These are phyloP conservation scores for Ammodytes marinus DNA, from an alignment of 2,113 vertebrate species.

Conservation along the genomic window DNA sequence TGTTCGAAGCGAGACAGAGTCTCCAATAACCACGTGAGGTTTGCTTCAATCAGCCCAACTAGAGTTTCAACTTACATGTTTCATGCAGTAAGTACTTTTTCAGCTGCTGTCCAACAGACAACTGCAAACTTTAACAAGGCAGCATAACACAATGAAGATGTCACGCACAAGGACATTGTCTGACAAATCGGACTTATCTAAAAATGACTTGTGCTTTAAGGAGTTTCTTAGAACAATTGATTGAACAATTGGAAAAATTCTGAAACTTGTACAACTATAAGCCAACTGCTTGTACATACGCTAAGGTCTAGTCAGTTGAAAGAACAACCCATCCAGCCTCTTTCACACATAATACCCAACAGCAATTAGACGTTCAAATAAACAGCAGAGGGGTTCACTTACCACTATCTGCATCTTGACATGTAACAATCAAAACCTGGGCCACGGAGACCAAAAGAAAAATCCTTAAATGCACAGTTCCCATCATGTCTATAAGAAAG, in stretches of 20 bases:
- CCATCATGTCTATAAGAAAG: constrained; percentile 85
- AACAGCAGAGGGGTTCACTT: constrained; percentile 71
- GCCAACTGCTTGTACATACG: background rate
- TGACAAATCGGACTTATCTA: background rate
- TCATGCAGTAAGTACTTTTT: background rate
- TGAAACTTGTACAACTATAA: background rate
- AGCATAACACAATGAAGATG: background rate
- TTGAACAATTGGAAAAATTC: background rate
- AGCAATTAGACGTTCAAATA: constrained; percentile 57
- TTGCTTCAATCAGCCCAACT: constrained; percentile 4
- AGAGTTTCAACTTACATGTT: constrained; percentile 15
- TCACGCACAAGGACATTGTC: background rate
- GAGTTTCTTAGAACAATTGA: background rate
- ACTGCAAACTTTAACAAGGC: background rate
- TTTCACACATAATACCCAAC: constrained; percentile 35
- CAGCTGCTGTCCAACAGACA: background rate
- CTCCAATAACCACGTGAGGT: background rate
- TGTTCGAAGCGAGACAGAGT: background rate
- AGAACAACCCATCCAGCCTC: constrained; percentile 31
- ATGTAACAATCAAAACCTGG: constrained; percentile 82
- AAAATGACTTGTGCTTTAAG: background rate
- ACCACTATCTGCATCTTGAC: constrained; percentile 82
- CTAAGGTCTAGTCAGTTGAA: constrained; percentile 11
- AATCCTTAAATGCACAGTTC: constrained; percentile 83
- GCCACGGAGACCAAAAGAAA: constrained; percentile 78